Evolutionary conservation across 2,113 vertebrate species (phyloP), one percentile per base, ranked within the genome.

Genomic region (Ploceus nigricollis): DNA sequence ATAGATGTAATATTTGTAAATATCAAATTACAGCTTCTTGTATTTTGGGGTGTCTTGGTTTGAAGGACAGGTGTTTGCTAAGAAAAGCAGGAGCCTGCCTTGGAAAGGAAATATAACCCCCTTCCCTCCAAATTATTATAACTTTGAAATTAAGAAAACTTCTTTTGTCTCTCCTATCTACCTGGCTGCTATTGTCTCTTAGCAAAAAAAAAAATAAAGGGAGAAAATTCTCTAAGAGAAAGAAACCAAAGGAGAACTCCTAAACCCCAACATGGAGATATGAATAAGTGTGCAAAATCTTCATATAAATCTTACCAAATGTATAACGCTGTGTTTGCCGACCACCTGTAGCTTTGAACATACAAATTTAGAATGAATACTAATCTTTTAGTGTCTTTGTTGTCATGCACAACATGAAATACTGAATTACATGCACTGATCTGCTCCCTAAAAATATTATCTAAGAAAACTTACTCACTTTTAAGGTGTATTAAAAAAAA

Each of bases 161-260:
- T 31, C 7, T 60, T 53, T 42, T 35, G 15, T 54, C 15, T 19
- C 25, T 65, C 39, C 48, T 65, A 44, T 35, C 21, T 30, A 35
- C 13, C 37, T 0, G 0, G 8, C 9, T 0, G 0, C n/a, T 53
- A 19, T 23, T 54, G 25, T 54, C 61, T 37, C 20, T 44, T 44
- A 45, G 33, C 61, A 37, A 25, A 10, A 80, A 45, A 45, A 79
- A 65, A 37, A 10, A n/a, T n/a, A n/a, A n/a, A 13, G 6, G 27
- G 33, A 45, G 40, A 66, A 80, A 45, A 66, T 54, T 28, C 25
- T 31, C 39, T 15, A 37, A 35, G 20, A 54, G 21, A 66, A 45
- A 35, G 33, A 56, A 66, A 37, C 6, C 35, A 44, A 79, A 44
- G 44, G n/a, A 48, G 6, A 37, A 37, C 25, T 54, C 27, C 61